Conservation (phyloP, 2,797 vertebrate species). For the Capromys pilorides region DNA sequence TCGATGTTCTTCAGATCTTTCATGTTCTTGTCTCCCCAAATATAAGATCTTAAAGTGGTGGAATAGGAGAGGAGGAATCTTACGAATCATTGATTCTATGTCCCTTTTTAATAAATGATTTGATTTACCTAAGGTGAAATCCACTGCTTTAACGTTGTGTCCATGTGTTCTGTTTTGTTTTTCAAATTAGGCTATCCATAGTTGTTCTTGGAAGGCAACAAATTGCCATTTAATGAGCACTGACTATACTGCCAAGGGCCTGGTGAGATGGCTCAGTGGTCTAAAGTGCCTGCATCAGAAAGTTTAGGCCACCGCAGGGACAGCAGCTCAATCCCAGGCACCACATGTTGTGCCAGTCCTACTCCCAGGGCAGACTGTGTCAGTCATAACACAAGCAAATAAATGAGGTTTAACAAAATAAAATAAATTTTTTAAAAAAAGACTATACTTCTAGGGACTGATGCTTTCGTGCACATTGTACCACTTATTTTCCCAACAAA, state of each 20-base stretch:
- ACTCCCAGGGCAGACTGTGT: too few relatives aligned
- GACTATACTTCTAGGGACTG: neutral
- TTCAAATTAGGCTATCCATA: neutral
- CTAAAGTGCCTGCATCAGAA: too few relatives aligned
- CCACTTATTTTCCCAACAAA: slow-evolving; percentile 51
- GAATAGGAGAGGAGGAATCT: neutral
- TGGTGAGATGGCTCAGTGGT: too few relatives aligned
- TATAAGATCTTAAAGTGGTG: neutral
- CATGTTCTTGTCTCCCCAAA: neutral
- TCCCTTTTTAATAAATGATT: slow-evolving; percentile 22
- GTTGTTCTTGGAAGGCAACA: slow-evolving; percentile 57
- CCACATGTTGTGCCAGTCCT: too few relatives aligned
- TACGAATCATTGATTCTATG: neutral
- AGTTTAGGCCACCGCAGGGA: too few relatives aligned
- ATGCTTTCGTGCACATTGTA: neutral
- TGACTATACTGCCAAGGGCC: slow-evolving; percentile 23
- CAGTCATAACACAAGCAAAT: too few relatives aligned
- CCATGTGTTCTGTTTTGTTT: neutral
- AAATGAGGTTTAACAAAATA: too few relatives aligned
- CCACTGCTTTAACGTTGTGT: neutral
- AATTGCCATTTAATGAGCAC: slow-evolving; percentile 64
- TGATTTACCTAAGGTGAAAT: slow-evolving; percentile 38
- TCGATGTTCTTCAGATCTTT: slow-evolving; percentile 26
- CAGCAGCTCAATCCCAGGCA: too few relatives aligned
- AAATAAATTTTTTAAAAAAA: too few relatives aligned